Evolutionary conservation across 2,113 vertebrate species (phyloP).

Genomic region (Gobius niger): DNA sequence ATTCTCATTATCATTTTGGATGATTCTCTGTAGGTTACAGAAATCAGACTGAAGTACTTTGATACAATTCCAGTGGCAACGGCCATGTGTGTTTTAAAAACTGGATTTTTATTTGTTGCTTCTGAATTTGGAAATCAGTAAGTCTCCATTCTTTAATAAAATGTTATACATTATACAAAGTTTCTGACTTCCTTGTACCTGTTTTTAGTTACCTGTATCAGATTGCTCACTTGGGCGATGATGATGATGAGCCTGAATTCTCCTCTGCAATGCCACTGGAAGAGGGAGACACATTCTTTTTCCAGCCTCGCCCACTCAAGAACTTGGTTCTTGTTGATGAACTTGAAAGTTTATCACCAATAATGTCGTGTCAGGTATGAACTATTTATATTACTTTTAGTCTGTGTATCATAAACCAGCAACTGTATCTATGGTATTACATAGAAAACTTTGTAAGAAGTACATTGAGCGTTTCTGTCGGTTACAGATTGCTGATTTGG

Average conservation of each 20-base stretch:
- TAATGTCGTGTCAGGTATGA: conserved; percentile 91
- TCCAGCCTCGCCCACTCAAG: conserved; percentile 94
- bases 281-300: conserved; percentile 98
- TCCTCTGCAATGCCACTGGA: conserved; percentile 98
- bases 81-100: conserved; percentile 98
- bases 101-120: conserved; percentile 95
- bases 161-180: not conserved
- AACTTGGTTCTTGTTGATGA: conserved; percentile 96
- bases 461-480: not conserved
- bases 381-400: not conserved
- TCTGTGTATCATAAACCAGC: no score
- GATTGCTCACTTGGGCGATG: conserved; percentile 95
- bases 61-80: conserved; percentile 96
- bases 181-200: not conserved
- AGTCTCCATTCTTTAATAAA: conserved; percentile 63
- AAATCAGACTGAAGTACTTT: conserved; percentile 97
- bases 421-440: no score
- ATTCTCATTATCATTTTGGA: not conserved
- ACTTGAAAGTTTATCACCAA: conserved; percentile 94
- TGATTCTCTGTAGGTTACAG: conserved; percentile 85
- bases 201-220: conserved; percentile 91
- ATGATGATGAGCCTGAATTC: conserved; percentile 98
- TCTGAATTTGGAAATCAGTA: conserved; percentile 99
- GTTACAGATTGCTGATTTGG: conserved; percentile 93
- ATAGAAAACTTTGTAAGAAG: not conserved